Base-by-base conservation (phyloP, 2,113 vertebrate genomes). In the Dipodomys spectabilis region DNA sequence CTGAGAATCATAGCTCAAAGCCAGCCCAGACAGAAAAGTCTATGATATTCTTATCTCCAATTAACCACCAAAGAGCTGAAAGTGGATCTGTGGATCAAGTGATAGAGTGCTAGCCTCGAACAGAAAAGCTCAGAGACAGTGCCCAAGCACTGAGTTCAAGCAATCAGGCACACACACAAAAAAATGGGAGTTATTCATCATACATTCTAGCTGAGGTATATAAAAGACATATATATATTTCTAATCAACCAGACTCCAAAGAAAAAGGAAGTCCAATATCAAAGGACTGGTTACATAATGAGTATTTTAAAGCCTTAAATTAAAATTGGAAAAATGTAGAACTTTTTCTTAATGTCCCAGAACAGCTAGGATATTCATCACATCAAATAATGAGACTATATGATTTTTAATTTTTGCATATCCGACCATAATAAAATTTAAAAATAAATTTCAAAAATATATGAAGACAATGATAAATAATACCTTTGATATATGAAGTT, bases 361-460 rank as follows among this genome's bases (percentile, higher is more conserved):
- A 91, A 7, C n/a, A 90, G 39, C 23, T 85, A 57, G 85, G 28
- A 90, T 39, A 94, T 60, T 23, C 64, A 90, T 65, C 79, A 93
- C 13, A 73, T 73, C n/a, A 39, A 39, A 39, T 39, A 39, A 39
- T 39, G 39, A 39, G 39, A 39, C 39, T 6, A 39, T 39, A 39
- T 39, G 86, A 39, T 88, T 90, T 90, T 89, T 73, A 77, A 53
- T 67, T 95, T 91, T 60, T 44, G 7, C 6, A 84, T 32, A 89
- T 92, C 25, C 16, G 93, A 81, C 86, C 13, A 91, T 35, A 95
- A 69, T 72, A 94, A 45, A 20, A 95, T 87, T 39, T 39, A 19
- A 87, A 75, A 86, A 75, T 57, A 60, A 95, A 88, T 28, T 86
- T 91, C 30, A 72, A 93, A 95, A 91, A 68, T 30, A 94, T 44